Conservation (phyloP, 1,140 invertebrate species). For the Leguminivora glycinivorella region DNA sequence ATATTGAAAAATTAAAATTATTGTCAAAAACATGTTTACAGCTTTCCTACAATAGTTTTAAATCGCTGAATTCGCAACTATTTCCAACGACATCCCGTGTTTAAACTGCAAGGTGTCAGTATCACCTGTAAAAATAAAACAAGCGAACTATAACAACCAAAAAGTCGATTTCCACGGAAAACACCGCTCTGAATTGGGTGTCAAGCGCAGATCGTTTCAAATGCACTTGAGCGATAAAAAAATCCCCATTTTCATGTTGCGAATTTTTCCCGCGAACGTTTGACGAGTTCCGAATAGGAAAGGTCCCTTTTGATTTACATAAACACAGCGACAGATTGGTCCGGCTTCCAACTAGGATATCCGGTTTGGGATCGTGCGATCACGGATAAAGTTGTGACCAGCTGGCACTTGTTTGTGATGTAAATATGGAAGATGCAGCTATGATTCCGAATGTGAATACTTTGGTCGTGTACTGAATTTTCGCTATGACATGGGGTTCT, state of each 20-base stretch:
- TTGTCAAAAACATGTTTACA: too few species aligned
- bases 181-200: slow-evolving; percentile 26
- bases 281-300: slow-evolving; percentile 14
- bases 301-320: slow-evolving; percentile 27
- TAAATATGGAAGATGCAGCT: neutral
- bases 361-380: neutral
- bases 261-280: slow-evolving; percentile 14
- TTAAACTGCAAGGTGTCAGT: neutral
- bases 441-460: too few species aligned
- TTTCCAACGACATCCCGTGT: neutral
- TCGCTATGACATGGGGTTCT: too few species aligned
- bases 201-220: slow-evolving; percentile 30
- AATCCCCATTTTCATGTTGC: slow-evolving; percentile 28
- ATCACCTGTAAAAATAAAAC: slow-evolving; percentile 6
- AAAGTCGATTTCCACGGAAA: slow-evolving; percentile 13
- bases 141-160: slow-evolving; percentile 12
- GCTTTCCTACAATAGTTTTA: too few species aligned
- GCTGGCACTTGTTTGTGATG: slow-evolving; percentile 18
- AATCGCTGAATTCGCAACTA: neutral
- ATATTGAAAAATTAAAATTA: too few species aligned
- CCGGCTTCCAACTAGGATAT: slow-evolving; percentile 18
- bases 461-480: too few species aligned
- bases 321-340: slow-evolving; percentile 28
- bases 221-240: slow-evolving; percentile 29
- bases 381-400: slow-evolving; percentile 15